Percentiles rank a stretch among this genome's conserved stretches.
These are phyloP conservation scores for Tetheella fluctuosa DNA, from an alignment of 2,888 invertebrate species.

Conservation along the genomic window DNA sequence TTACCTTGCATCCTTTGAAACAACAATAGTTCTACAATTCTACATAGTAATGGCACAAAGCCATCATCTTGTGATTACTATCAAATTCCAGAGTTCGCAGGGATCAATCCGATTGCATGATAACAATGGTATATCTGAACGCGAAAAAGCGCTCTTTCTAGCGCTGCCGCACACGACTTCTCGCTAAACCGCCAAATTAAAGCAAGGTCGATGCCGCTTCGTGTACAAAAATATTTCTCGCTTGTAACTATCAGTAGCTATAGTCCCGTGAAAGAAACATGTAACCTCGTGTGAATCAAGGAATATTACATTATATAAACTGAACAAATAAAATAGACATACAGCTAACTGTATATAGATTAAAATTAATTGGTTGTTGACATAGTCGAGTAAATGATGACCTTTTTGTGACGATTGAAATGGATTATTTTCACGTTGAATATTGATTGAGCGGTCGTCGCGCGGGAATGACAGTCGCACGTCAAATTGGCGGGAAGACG, in stretches of 20 bases:
- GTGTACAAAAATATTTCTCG: slow-evolving; percentile 17
- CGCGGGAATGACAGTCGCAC: slow-evolving; percentile 58
- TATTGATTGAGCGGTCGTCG: slow-evolving; percentile 27
- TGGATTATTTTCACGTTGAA: slow-evolving; percentile 17
- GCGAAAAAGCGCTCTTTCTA: slow-evolving; percentile 15
- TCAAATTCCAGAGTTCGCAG: slow-evolving; percentile 17
- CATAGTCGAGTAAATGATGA: slow-evolving; percentile 14
- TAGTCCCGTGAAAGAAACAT: slow-evolving; percentile 30
- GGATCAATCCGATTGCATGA: slow-evolving; percentile 19
- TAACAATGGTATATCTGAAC: neutral
- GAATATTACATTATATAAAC: slow-evolving; percentile 20
- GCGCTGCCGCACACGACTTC: slow-evolving; percentile 13
- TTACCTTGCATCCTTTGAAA: neutral
- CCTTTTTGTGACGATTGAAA: slow-evolving; percentile 26
- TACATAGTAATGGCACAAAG: neutral
- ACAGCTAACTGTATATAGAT: slow-evolving; percentile 18
- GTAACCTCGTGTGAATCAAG: slow-evolving; percentile 33
- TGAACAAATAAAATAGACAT: slow-evolving; percentile 29
- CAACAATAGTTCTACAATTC: neutral
- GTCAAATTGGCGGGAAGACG: slow-evolving; percentile 69
- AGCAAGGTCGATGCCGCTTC: slow-evolving; percentile 33
- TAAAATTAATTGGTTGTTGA: slow-evolving; percentile 19
- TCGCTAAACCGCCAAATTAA: slow-evolving; percentile 20
- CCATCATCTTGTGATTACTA: neutral
- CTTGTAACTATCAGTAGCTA: too few relatives aligned